Base-by-base conservation (phyloP, 1,140 invertebrate species). In the Plodia interpunctella region DNA sequence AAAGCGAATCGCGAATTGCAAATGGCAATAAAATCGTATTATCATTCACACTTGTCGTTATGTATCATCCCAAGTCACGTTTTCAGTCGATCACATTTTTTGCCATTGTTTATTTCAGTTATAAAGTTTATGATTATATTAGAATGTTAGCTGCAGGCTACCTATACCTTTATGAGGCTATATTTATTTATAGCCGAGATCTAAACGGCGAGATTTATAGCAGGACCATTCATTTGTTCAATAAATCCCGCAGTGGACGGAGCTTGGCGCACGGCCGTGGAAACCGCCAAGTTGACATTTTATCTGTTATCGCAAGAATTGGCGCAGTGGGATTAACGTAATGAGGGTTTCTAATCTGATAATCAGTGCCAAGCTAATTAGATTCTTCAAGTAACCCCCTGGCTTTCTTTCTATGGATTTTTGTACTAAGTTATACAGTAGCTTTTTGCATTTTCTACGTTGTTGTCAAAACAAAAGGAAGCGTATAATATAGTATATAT, bases 281-380 rank as follows among this genome's bases (percentile, higher is more conserved):
- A 3, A 17, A 44, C 38, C 38, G 38, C 13, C 32, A 35, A 35
- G 32, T 15, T 44, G 38, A 44, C 38, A 44, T 44, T 44, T 44
- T 6, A n/a, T 13, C 38, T 44, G 38, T n/a, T 44, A 44, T 17
- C 38, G 38, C 38, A 44, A 44, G 38, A 44, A 15, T 44, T 44
- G 13, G 1, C 38, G 13, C 38, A 44, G n/a, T 44, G 38, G 15
- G 38, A 44, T 44, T 44, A 44, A n/a, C 38, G 13, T 44, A 44
- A 44, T 44, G 38, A 44, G 38, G 38, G 15, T 44, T 44, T 15
- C 38, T n/a, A 15, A 44, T 44, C 38, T 44, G 38, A 44, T 44
- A 2, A 10, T 15, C 38, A 44, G 11, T 32, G 1, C 30, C 30
- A 44, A 15, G 13, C 1, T 44, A 44, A 17, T 44, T 44, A 44